A percentile compares a stretch with the other conserved stretches of the same genome.
phyloP scores from a whole-genome alignment of 2,113 vertebrate genomes.

The Nothocercus julius region DNA sequence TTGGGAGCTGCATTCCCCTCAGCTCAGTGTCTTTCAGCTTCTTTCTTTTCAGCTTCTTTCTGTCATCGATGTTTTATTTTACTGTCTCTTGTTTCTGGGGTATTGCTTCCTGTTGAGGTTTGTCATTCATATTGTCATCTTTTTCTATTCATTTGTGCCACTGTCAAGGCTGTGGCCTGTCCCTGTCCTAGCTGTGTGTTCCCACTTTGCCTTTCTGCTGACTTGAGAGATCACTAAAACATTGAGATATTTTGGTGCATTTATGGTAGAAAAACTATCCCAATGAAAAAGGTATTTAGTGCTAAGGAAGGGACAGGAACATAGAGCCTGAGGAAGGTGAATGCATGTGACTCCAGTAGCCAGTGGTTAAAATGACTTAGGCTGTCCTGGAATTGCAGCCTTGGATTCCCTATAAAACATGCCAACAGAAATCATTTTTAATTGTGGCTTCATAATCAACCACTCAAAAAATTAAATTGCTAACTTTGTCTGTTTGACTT shows the following conservation, averaged over 20 bases:
- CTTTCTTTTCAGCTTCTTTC: background rate
- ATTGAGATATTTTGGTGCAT: rapidly evolving
- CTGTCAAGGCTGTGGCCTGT: background rate
- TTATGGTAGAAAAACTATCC: background rate
- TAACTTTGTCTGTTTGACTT: background rate
- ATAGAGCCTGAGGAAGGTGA: rapidly evolving
- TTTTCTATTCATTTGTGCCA: background rate
- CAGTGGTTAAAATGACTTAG: background rate
- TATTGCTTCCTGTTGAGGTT: background rate
- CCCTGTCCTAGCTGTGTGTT: background rate
- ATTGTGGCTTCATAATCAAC: background rate
- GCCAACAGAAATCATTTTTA: background rate
- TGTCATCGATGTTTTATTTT: background rate
- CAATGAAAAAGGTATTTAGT: background rate
- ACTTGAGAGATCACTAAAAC: background rate
- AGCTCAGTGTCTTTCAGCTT: background rate
- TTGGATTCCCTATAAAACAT: background rate
- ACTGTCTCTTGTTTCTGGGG: background rate
- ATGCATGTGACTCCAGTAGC: background rate
- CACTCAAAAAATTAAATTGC: background rate
- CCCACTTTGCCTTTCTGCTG: background rate
- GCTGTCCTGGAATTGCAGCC: background rate
- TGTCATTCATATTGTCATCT: background rate
- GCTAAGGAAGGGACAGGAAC: background rate
- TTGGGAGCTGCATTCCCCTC: background rate